Evolutionary conservation across 2,797 vertebrate genomes (phyloP), one percentile per base, ranked within the genome.

Genomic region (Esox lucius): DNA sequence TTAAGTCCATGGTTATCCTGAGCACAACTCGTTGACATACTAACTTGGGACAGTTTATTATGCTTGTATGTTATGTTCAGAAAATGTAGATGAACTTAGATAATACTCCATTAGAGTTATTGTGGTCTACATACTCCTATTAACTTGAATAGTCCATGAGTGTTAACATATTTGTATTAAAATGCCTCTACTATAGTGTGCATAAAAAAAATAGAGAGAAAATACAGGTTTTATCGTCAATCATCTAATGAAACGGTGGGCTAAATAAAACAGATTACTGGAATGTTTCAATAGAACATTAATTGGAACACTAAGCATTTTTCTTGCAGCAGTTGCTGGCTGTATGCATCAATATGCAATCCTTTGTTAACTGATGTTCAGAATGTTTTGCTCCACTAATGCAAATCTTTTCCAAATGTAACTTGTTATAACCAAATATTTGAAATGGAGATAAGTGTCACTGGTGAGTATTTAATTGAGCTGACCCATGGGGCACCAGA

Each of bases 31-130:
- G 12, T 16, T 72, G 13, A 11, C 17, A 24, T 2, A 48, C 28
- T 46, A 64, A 11, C 35, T 64, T 39, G 9, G 46, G 48, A 24
- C 24, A 4, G 28, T 17, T 56, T 56, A 26, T 26, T 13, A 24
- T 65, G 59, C 39, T 65, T 73, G n/a, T 17, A 73, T 73, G 11
- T 73, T 12, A 65, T 73, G 24, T 13, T 26, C 8, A 17, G 59
- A 31, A 65, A 19, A 39, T 28, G 73, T 39, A 9, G 16, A 26
- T 64, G 22, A 65, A n/a, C 53, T 6, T 53, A n/a, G 17, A 53
- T 53, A 19, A 19, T 19, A 53, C 51, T 53, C 4, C 49, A 19
- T 53, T 53, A 53, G 16, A 53, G 17, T 53, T 19, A 53, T 46
- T 46, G 42, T 46, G 42, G 42, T 46, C 3, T 46, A 12, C 42